Evolutionary conservation across 2,797 vertebrate species (phyloP).

Genomic region (Pteropus rufus): DNA sequence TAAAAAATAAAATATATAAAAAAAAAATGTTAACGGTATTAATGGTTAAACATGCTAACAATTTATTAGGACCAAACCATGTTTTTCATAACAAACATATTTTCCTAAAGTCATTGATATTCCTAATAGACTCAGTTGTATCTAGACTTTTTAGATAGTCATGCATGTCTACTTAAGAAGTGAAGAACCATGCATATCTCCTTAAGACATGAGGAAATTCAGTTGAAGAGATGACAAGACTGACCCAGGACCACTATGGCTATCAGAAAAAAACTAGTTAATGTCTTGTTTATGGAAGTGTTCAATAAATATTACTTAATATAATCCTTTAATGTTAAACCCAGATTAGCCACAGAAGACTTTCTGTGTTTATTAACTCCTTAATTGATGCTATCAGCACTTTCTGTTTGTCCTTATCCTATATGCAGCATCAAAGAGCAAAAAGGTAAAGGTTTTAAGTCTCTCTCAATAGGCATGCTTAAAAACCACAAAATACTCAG

Average conservation of each 20-base stretch:
- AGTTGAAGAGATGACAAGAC: background rate
- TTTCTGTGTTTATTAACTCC: background rate
- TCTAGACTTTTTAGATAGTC: background rate
- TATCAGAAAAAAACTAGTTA: background rate
- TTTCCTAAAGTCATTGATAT: constrained; percentile 7
- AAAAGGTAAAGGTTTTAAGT: background rate
- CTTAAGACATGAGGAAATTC: constrained; percentile 4
- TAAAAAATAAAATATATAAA: background rate
- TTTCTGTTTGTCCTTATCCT: background rate
- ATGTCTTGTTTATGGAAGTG: background rate
- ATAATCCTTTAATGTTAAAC: background rate
- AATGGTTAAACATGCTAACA: background rate
- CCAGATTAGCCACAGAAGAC: constrained; percentile 3
- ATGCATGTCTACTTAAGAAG: background rate
- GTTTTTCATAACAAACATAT: constrained; percentile 1
- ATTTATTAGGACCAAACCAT: background rate
- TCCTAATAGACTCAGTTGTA: background rate
- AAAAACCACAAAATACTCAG: background rate
- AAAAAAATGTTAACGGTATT: constrained; percentile 14
- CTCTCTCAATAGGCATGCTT: background rate
- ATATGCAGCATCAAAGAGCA: background rate
- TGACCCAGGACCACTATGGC: background rate
- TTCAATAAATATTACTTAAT: constrained; percentile 15
- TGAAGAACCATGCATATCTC: background rate
- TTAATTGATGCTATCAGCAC: background rate